Conservation (phyloP, 2,888 invertebrate genomes). For the Laspeyria flexula region DNA sequence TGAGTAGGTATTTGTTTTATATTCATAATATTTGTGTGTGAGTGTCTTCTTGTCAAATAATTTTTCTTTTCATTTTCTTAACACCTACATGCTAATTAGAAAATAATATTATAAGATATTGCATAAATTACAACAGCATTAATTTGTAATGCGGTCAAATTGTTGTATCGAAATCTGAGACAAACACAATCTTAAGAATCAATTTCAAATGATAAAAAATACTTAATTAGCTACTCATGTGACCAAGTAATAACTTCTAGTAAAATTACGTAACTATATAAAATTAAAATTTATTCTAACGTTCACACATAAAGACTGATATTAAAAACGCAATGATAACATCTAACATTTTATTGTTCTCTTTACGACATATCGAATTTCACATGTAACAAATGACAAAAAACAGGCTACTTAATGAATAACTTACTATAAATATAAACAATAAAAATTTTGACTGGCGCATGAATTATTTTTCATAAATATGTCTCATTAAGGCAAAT, state of each 20-base stretch:
- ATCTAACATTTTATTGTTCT: slow-evolving; percentile 45
- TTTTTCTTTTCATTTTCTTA: too few relatives aligned
- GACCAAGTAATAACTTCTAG: background rate
- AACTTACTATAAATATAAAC: slow-evolving; percentile 11
- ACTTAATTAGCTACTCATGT: background rate
- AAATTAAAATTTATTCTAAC: slow-evolving; percentile 21
- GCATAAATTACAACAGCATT: too few relatives aligned
- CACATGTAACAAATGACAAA: slow-evolving; percentile 36
- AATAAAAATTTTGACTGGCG: slow-evolving; percentile 5
- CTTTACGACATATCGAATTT: slow-evolving; percentile 55
- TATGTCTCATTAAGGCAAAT: slow-evolving; percentile 1
- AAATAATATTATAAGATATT: too few relatives aligned
- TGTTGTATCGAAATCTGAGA: too few relatives aligned
- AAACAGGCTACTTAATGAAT: slow-evolving; percentile 27
- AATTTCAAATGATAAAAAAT: background rate
- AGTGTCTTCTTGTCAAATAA: too few relatives aligned
- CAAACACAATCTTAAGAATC: background rate
- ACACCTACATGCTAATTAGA: too few relatives aligned
- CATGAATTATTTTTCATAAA: slow-evolving; percentile 4
- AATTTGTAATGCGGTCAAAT: too few relatives aligned
- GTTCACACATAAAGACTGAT: slow-evolving; percentile 20
- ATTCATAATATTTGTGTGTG: too few relatives aligned
- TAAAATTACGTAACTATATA: background rate
- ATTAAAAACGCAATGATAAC: slow-evolving; percentile 38
- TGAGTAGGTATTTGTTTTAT: too few relatives aligned